phyloP scores from a whole-genome alignment of 2,888 invertebrate genomes.

The Trichogramma evanescens region DNA sequence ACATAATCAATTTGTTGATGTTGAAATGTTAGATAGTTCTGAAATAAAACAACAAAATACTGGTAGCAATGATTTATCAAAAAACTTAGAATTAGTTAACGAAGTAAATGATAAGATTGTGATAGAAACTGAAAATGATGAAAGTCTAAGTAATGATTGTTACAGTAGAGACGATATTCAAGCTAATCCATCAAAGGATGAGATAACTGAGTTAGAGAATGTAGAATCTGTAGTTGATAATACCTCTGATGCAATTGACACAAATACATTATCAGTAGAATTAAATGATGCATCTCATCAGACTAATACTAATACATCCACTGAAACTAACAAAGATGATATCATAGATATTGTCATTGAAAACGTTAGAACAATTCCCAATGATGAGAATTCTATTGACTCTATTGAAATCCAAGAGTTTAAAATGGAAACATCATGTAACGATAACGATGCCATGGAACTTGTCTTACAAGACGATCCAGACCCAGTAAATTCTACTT shows the following conservation, averaged over 20 bases:
- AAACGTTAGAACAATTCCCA: not conserved
- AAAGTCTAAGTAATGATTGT: not conserved
- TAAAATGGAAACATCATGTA: too few relatives aligned
- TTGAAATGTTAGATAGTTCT: not conserved
- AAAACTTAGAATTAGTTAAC: not conserved
- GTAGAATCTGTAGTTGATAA: not conserved
- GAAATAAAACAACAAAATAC: too few relatives aligned
- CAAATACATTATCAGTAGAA: not conserved
- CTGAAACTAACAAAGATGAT: too few relatives aligned
- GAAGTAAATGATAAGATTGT: not conserved
- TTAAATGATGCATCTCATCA: not conserved
- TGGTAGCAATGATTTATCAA: not conserved
- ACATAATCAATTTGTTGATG: not conserved
- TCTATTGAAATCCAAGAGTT: too few relatives aligned
- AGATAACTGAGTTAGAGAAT: not conserved
- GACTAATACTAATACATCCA: too few relatives aligned
- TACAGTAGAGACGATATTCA: not conserved
- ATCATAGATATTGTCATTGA: not conserved
- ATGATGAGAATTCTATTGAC: not conserved
- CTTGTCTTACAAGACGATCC: too few relatives aligned
- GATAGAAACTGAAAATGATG: not conserved
- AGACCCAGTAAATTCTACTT: too few relatives aligned
- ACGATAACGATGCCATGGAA: too few relatives aligned
- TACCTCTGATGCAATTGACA: not conserved
- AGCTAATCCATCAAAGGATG: not conserved